Evolutionary conservation across 2,888 invertebrate genomes (phyloP).

Genomic region (Hirudinaria manillensis): DNA sequence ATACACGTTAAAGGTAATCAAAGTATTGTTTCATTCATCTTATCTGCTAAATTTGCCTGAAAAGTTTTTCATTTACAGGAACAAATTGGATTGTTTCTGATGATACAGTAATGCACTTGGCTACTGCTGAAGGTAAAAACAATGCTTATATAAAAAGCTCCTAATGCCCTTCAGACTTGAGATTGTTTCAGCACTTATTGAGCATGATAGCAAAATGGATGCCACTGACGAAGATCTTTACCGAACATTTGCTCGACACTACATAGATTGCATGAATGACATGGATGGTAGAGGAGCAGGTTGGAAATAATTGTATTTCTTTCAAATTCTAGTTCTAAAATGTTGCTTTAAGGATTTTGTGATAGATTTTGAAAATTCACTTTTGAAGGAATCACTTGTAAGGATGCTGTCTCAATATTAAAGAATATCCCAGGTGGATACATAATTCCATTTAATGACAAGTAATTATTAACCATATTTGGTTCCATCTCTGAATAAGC

Average conservation of each 20-base stretch:
- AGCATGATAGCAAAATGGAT: constrained; percentile 28
- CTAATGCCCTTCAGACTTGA: not conserved
- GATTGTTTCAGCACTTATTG: constrained; percentile 39
- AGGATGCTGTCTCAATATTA: not conserved
- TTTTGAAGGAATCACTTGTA: not conserved
- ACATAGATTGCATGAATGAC: constrained; percentile 45
- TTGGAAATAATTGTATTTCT: not conserved
- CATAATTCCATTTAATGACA: constrained; percentile 31
- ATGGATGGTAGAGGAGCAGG: constrained; percentile 46
- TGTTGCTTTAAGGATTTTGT: not conserved
- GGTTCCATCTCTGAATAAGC: too few relatives aligned
- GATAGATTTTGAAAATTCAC: not conserved
- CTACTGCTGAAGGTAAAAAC: constrained; percentile 45
- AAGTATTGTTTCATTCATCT: not conserved
- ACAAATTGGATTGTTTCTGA: constrained; percentile 50
- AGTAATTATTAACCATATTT: constrained; percentile 25
- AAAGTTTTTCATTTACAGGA: constrained; percentile 21
- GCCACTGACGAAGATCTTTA: constrained; percentile 40
- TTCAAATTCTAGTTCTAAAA: too few relatives aligned
- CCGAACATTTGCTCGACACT: constrained; percentile 41
- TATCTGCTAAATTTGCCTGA: not conserved
- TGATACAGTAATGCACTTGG: constrained; percentile 53
- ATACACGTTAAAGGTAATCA: not conserved
- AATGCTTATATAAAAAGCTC: not conserved
- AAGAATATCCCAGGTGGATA: constrained; percentile 20